Conservation (phyloP, 2,113 vertebrate species). For the Thryonomys swinderianus region DNA sequence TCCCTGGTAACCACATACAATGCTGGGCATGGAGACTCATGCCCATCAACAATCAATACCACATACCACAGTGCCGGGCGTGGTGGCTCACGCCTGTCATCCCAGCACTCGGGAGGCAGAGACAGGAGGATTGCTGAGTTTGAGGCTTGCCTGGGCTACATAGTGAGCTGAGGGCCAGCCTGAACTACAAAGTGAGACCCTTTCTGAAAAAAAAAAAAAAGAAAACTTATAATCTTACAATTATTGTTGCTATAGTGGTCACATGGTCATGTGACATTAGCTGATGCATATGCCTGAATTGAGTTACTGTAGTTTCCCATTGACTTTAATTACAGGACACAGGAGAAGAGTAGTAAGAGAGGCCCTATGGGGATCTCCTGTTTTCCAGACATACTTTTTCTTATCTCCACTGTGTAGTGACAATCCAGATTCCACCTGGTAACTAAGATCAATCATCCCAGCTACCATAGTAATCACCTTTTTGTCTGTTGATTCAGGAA, state of each 20-base stretch:
- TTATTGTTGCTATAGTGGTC: not conserved
- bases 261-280: not conserved
- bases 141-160: no score
- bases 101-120: no score
- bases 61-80: no score
- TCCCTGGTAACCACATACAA: no score
- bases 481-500: conserved; percentile 34
- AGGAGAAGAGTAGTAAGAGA: not conserved
- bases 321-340: conserved; percentile 15
- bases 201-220: no score
- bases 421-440: not conserved
- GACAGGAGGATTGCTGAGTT: no score
- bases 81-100: no score
- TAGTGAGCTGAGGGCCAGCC: no score
- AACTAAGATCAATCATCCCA: not conserved
- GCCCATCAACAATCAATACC: no score
- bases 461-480: not conserved
- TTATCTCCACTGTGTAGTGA: not conserved
- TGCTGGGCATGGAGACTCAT: no score
- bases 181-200: no score
- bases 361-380: not conserved
- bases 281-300: not conserved
- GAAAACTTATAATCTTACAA: not conserved
- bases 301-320: not conserved
- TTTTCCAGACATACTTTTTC: not conserved